Conservation (phyloP, 1,140 invertebrate species). For the Sitodiplosis mosellana region DNA sequence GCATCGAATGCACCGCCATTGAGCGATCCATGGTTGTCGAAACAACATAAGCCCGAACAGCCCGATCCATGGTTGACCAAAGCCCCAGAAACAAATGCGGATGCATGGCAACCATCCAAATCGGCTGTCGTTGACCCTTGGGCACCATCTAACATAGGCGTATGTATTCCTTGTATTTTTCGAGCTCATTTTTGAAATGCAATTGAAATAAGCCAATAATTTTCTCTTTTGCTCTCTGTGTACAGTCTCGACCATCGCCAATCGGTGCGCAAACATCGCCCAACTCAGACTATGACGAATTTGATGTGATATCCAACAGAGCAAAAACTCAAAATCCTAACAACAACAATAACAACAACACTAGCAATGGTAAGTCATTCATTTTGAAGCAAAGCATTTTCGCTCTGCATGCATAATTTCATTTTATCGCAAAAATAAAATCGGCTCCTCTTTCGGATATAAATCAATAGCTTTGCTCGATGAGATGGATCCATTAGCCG, state of each 20-base stretch:
- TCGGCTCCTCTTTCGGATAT: neutral
- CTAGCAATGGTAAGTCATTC: slow-evolving; percentile 11
- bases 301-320: slow-evolving; percentile 59
- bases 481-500: slow-evolving; percentile 22
- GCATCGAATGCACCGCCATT: neutral
- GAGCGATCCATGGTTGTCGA: slow-evolving; percentile 4
- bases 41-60: slow-evolving; percentile 2
- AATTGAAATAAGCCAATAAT: neutral
- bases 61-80: slow-evolving; percentile 14
- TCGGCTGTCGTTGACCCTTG: slow-evolving; percentile 26
- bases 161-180: neutral
- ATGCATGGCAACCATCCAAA: slow-evolving; percentile 34
- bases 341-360: slow-evolving; percentile 26
- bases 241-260: slow-evolving; percentile 1
- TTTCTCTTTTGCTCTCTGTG: neutral
- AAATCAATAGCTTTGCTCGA: slow-evolving; percentile 19
- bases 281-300: slow-evolving; percentile 61
- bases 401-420: neutral
- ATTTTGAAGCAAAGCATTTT: too few relatives aligned
- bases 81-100: slow-evolving; percentile 19
- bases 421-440: neutral
- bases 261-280: slow-evolving; percentile 16
- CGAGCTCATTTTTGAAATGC: too few relatives aligned
- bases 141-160: slow-evolving; percentile 19
- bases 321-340: slow-evolving; percentile 24